phyloP scores from a whole-genome alignment of 2,888 invertebrate genomes.

The Opisthograptis luteolata region DNA sequence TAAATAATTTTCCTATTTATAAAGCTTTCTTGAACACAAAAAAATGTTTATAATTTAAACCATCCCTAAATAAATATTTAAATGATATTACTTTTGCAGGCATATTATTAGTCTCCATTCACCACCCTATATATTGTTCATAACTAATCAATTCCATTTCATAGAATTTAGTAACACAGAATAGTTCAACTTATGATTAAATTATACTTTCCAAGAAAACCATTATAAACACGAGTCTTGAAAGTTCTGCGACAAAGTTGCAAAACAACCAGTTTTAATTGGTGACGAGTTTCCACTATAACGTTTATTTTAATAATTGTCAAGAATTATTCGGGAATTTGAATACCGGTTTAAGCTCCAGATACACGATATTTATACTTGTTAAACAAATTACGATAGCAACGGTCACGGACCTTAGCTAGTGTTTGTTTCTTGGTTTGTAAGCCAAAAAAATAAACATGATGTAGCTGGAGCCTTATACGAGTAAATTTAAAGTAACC shows the following conservation, averaged over 20 bases:
- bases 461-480: too few species aligned
- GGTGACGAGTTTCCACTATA: constrained; percentile 1
- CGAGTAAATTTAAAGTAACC: too few species aligned
- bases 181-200: constrained; percentile 15
- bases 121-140: constrained; percentile 20
- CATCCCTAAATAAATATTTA: constrained; percentile 12
- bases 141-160: constrained; percentile 64
- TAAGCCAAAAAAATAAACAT: too few species aligned
- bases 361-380: too few species aligned
- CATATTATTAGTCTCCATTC: constrained; percentile 6
- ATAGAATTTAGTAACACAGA: constrained; percentile 28
- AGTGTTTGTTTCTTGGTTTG: too few species aligned
- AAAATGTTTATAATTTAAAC: constrained; percentile 15
- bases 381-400: too few species aligned
- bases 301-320: not conserved
- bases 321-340: too few species aligned
- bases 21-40: constrained; percentile 33
- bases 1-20: constrained; percentile 11
- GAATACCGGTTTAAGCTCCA: too few species aligned
- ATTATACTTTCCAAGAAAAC: constrained; percentile 14
- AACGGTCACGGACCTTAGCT: too few species aligned
- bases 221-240: not conserved
- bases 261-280: not conserved
- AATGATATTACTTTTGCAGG: constrained; percentile 15
- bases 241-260: not conserved